These are phyloP conservation scores for Rhabdomys pumilio DNA, from an alignment of 2,797 vertebrate genomes.

Conservation along the genomic window DNA sequence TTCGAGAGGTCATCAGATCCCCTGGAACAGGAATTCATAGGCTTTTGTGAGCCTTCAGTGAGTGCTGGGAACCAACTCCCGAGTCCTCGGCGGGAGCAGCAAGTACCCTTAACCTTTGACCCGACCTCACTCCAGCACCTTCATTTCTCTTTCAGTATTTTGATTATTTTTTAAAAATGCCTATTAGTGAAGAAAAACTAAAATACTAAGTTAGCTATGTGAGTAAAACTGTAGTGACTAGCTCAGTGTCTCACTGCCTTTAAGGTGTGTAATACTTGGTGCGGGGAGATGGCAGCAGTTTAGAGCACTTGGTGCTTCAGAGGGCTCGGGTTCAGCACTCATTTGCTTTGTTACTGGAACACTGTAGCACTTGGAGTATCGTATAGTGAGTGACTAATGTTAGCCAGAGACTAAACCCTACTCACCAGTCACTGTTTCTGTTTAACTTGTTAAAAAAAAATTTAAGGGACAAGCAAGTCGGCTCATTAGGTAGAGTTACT, in stretches of 20 bases:
- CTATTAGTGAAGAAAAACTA: not conserved
- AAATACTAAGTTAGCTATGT: not conserved
- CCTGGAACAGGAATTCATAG: not conserved
- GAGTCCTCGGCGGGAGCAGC: not conserved
- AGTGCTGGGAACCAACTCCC: not conserved
- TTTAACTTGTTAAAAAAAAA: conserved; percentile 47
- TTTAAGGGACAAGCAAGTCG: too few species aligned
- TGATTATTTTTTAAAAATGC: not conserved
- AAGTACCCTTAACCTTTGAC: not conserved
- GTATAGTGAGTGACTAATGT: not conserved
- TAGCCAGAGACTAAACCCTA: conserved; percentile 29
- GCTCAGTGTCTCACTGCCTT: not conserved
- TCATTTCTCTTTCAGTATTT: too few species aligned
- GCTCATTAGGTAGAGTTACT: not conserved
- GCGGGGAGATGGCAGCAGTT: not conserved
- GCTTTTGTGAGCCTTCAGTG: not conserved
- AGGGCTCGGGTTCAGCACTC: not conserved
- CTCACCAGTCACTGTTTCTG: not conserved
- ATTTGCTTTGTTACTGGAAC: conserved; percentile 46
- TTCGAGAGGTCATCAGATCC: not conserved
- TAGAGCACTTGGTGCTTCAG: not conserved
- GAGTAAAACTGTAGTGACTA: conserved; percentile 51
- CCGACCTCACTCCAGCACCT: too few species aligned
- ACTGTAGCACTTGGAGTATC: conserved; percentile 23
- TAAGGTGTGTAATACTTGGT: not conserved